Evolutionary conservation across 1,140 invertebrate species (phyloP).

Genomic region (Macrocentrus cingulum): DNA sequence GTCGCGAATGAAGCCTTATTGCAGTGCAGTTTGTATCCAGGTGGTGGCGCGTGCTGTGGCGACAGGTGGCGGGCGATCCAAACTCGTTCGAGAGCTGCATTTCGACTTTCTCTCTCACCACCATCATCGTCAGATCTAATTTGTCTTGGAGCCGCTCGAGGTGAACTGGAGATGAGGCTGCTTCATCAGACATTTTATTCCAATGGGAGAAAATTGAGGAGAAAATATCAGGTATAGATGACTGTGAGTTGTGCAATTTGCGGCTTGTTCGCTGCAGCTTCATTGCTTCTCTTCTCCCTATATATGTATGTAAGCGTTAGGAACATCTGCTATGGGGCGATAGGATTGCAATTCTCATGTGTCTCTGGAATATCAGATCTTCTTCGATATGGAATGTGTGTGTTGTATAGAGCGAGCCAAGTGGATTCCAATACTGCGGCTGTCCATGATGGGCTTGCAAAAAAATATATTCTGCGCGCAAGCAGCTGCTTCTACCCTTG

Average conservation of each 20-base stretch:
- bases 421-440: no score
- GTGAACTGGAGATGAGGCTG: constrained; percentile 12
- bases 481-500: no score
- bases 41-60: constrained; percentile 30
- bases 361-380: not conserved
- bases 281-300: no score
- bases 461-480: no score
- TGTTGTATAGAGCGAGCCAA: no score
- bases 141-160: constrained; percentile 20
- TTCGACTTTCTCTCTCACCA: constrained; percentile 2
- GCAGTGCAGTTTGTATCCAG: constrained; percentile 23
- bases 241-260: constrained; percentile 2
- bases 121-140: constrained; percentile 11
- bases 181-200: not conserved
- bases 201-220: not conserved
- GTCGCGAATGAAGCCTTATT: constrained; percentile 8
- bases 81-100: constrained; percentile 21
- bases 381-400: no score
- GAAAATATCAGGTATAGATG: not conserved
- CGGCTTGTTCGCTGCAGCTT: not conserved
- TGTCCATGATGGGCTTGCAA: no score
- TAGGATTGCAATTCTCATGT: constrained; percentile 9
- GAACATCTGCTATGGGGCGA: not conserved
- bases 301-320: no score
- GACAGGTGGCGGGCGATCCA: constrained; percentile 28